Conservation (phyloP, 35 echinoderm and acorn worm species). For the Ophioderma brevispina region DNA sequence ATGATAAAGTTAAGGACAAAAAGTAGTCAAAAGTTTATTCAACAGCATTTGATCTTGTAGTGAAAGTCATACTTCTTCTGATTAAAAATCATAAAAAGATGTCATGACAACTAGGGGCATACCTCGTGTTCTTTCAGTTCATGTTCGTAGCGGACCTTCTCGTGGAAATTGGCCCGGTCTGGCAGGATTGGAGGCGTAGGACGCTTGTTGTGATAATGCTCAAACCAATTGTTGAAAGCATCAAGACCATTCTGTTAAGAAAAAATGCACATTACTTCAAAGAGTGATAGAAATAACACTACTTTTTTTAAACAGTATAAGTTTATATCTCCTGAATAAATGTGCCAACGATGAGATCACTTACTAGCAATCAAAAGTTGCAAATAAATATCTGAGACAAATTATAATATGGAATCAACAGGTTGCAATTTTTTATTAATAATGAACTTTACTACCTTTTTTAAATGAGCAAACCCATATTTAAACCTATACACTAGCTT, state of each 20-base stretch:
- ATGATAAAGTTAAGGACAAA: too few relatives aligned
- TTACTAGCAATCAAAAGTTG: background rate
- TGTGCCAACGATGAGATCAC: background rate
- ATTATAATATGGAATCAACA: background rate
- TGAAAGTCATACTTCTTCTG: too few relatives aligned
- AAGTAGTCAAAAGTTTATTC: too few relatives aligned
- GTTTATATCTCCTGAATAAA: too few relatives aligned
- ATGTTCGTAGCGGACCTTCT: constrained; percentile 89
- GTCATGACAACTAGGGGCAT: too few relatives aligned
- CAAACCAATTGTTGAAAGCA: constrained; percentile 98
- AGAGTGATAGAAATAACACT: background rate
- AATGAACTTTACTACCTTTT: background rate
- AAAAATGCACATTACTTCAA: background rate
- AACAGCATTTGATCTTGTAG: too few relatives aligned
- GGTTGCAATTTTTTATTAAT: background rate
- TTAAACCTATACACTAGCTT: too few relatives aligned
- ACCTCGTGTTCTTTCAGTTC: constrained; percentile 92
- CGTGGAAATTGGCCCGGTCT: constrained; percentile 80
- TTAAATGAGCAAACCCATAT: too few relatives aligned
- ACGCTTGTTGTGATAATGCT: constrained; percentile 84
- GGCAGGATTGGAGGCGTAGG: constrained; percentile 42
- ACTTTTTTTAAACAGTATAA: background rate
- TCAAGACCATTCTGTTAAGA: constrained; percentile 71
- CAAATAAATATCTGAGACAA: background rate
- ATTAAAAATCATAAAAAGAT: too few relatives aligned